Conservation (phyloP, 2,797 vertebrate species). For the Eulemur mongoz region DNA sequence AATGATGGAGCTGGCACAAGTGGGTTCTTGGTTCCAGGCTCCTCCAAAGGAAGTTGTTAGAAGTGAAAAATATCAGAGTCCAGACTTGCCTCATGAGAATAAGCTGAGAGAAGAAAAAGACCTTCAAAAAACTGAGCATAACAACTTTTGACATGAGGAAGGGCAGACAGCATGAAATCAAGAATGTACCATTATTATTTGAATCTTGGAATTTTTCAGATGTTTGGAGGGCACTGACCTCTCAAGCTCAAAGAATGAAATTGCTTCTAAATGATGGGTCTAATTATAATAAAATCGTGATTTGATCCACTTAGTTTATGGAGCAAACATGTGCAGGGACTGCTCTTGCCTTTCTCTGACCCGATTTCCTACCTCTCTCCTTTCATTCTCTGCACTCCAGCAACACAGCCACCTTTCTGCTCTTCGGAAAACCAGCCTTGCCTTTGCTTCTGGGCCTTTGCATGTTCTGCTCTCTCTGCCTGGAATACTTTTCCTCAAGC, state of each 20-base stretch:
- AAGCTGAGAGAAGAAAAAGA: background rate
- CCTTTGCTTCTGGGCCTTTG: background rate
- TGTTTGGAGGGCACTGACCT: background rate
- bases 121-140: background rate
- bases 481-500: background rate
- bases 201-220: background rate
- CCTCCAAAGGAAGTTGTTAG: background rate
- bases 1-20: background rate
- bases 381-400: background rate
- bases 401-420: background rate
- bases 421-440: background rate
- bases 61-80: background rate
- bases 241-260: background rate
- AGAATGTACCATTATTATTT: background rate
- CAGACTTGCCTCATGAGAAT: background rate
- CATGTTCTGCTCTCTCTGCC: background rate
- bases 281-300: background rate
- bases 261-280: background rate
- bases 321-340: background rate
- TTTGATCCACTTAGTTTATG: background rate
- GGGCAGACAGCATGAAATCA: background rate
- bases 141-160: background rate
- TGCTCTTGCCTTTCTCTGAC: background rate
- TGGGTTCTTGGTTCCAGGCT: background rate
- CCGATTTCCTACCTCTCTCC: background rate